A percentile compares a stretch with the other conserved stretches of the same genome.
phyloP scores from a whole-genome alignment of 2,113 vertebrate species.

The Geococcyx californianus region DNA sequence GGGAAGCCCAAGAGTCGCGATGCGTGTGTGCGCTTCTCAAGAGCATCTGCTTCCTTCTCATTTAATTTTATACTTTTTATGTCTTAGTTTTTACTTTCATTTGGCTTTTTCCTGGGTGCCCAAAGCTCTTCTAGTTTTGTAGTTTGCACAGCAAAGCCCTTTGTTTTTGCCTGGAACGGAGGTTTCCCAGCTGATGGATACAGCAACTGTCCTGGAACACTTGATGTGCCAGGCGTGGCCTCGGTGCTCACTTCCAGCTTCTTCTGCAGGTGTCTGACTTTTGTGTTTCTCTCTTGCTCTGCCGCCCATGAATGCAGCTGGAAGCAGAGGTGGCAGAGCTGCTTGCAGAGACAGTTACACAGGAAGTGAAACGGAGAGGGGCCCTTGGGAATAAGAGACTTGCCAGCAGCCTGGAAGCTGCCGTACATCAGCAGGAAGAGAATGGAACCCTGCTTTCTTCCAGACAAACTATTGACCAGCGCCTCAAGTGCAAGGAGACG shows the following conservation, averaged over 20 bases:
- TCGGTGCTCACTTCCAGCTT: neutral
- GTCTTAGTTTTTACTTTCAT: neutral
- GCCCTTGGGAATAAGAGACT: neutral
- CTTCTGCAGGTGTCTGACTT: neutral
- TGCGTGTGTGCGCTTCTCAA: neutral
- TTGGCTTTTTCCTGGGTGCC: neutral
- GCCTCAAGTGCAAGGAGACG: neutral
- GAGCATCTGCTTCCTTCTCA: neutral
- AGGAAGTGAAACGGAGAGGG: conserved; percentile 7
- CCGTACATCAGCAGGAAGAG: neutral
- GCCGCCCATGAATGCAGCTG: neutral
- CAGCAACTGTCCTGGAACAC: rapidly evolving
- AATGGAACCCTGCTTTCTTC: neutral
- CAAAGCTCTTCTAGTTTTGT: neutral
- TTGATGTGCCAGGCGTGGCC: rapidly evolving
- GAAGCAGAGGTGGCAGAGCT: neutral
- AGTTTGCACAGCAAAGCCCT: neutral
- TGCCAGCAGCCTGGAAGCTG: neutral
- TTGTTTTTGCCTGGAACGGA: neutral
- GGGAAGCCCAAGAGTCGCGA: neutral
- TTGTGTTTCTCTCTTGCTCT: neutral
- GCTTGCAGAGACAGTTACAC: neutral
- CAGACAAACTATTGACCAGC: neutral
- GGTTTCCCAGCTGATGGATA: neutral
- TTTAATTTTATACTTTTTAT: neutral